Evolutionary conservation across 2,797 vertebrate species (phyloP).

Genomic region (Cottoperca gobio): DNA sequence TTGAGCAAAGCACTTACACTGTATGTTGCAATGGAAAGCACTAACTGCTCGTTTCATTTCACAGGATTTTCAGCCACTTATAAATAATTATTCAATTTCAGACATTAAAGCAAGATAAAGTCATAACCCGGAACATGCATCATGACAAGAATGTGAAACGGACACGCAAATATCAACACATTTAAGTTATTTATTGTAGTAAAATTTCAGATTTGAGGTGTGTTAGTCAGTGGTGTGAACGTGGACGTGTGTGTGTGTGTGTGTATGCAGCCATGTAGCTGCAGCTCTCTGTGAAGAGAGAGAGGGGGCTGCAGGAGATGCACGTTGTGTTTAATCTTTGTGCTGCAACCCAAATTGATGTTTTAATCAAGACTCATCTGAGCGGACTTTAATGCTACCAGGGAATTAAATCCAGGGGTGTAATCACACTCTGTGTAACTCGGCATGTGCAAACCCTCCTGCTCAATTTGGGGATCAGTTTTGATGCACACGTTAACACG

Average conservation of each 20-base stretch:
- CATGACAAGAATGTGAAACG: background rate
- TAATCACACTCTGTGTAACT: background rate
- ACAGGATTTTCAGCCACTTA: background rate
- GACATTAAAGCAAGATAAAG: background rate
- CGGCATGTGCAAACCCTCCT: background rate
- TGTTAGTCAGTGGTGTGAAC: background rate
- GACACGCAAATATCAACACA: background rate
- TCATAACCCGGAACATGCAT: no score
- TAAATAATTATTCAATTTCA: background rate
- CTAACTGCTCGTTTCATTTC: background rate
- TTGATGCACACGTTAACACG: background rate
- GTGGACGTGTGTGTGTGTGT: background rate
- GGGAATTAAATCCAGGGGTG: background rate
- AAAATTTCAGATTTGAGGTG: background rate
- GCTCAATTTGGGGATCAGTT: background rate
- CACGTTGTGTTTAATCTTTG: background rate
- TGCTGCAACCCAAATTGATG: background rate
- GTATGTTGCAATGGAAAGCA: background rate
- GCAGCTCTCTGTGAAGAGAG: background rate
- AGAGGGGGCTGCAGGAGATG: background rate
- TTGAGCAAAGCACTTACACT: background rate
- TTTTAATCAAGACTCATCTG: constrained; percentile 16
- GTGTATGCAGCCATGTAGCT: no score
- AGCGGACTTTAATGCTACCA: background rate
- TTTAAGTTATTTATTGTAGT: background rate